Conservation (phyloP, 2,888 invertebrate species). For the Sesia apiformis region DNA sequence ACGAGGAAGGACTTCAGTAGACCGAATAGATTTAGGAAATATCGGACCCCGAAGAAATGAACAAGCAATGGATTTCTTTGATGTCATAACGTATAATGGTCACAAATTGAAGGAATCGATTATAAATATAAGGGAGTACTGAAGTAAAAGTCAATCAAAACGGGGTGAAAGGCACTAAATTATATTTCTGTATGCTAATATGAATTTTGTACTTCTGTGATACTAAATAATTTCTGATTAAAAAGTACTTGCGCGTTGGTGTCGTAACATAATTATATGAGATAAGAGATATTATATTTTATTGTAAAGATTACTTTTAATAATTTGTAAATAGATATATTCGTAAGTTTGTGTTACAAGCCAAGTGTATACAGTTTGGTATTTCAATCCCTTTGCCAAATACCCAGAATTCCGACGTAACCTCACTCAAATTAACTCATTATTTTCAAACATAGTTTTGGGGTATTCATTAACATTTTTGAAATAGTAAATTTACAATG, state of each 20-base stretch:
- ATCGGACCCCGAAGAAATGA: slow-evolving; percentile 11
- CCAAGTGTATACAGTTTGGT: slow-evolving; percentile 28
- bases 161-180: too few relatives aligned
- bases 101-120: neutral
- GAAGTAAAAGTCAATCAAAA: too few relatives aligned
- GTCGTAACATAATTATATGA: too few relatives aligned
- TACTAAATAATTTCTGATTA: too few relatives aligned
- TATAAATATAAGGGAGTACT: neutral
- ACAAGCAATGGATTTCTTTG: slow-evolving; percentile 1
- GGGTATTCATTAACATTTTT: slow-evolving; percentile 11
- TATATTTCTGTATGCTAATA: too few relatives aligned
- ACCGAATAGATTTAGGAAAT: slow-evolving; percentile 32
- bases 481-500: neutral
- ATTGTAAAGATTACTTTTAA: too few relatives aligned
- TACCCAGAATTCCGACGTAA: slow-evolving; percentile 30
- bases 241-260: too few relatives aligned
- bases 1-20: slow-evolving; percentile 27
- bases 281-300: too few relatives aligned
- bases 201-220: too few relatives aligned
- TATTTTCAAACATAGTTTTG: slow-evolving; percentile 36
- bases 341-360: slow-evolving; percentile 25
- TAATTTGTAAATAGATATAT: neutral
- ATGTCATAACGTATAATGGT: neutral
- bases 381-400: slow-evolving; percentile 35
- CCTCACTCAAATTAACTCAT: slow-evolving; percentile 46